A percentile compares a stretch with the other conserved stretches of the same genome.
Evolutionary conservation across 2,888 invertebrate genomes (phyloP).

Genomic region (Drosophila seclusa): DNA sequence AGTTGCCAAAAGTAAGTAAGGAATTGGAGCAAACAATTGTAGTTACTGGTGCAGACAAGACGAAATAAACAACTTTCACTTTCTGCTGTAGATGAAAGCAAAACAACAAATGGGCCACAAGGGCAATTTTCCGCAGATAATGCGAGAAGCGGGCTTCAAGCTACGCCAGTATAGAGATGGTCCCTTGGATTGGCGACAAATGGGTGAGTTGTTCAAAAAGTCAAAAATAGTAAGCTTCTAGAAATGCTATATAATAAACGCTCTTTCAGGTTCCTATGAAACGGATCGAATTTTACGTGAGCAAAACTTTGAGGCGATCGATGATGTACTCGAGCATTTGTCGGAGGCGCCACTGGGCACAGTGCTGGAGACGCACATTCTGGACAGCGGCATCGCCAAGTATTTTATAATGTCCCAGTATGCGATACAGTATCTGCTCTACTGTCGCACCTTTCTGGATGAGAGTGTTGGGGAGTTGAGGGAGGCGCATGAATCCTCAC

Average conservation of each 20-base stretch:
- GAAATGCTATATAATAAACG: neutral
- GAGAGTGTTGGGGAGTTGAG: slow-evolving; percentile 79
- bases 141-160: slow-evolving; percentile 83
- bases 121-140: slow-evolving; percentile 83
- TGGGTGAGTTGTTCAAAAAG: slow-evolving; percentile 69
- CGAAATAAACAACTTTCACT: slow-evolving; percentile 52
- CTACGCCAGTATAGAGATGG: slow-evolving; percentile 81
- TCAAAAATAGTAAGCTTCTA: neutral
- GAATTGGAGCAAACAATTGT: slow-evolving; percentile 41
- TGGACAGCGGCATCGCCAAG: slow-evolving; percentile 84
- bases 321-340: slow-evolving; percentile 78
- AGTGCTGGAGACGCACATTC: slow-evolving; percentile 80
- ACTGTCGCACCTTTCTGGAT: slow-evolving; percentile 83
- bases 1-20: slow-evolving; percentile 15
- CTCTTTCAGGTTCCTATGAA: slow-evolving; percentile 80
- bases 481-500: slow-evolving; percentile 69
- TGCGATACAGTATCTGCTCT: slow-evolving; percentile 83
- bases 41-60: slow-evolving; percentile 19
- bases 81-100: slow-evolving; percentile 21
- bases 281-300: slow-evolving; percentile 81
- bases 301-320: slow-evolving; percentile 82
- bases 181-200: slow-evolving; percentile 82
- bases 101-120: slow-evolving; percentile 62
- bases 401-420: slow-evolving; percentile 84
- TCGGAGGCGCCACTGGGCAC: slow-evolving; percentile 83